Conservation (phyloP, 2,797 vertebrate species). For the Eulemur albifrons region DNA sequence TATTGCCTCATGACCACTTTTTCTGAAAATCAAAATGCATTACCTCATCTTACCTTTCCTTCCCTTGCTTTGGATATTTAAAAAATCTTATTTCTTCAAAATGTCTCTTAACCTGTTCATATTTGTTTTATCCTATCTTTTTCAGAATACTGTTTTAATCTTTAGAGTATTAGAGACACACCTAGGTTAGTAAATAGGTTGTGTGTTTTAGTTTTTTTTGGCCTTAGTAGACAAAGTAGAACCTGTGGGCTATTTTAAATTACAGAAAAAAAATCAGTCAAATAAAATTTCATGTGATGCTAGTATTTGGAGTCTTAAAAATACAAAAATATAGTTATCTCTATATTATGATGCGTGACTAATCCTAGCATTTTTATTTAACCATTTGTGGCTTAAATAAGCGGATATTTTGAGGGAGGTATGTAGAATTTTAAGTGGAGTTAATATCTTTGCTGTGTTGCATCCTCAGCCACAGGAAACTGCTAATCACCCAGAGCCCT, state of each 20-base stretch:
- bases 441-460: not conserved
- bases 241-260: not conserved
- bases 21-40: constrained; percentile 26
- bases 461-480: not conserved
- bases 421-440: not conserved
- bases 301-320: not conserved
- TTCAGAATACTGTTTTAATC: not conserved
- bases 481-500: constrained; percentile 25
- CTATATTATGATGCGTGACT: not conserved
- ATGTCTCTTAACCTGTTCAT: not conserved
- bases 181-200: constrained; percentile 21
- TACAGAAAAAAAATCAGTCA: not conserved
- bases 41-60: not conserved
- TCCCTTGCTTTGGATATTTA: not conserved
- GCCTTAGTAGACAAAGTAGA: not conserved
- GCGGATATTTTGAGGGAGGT: not conserved
- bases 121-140: not conserved
- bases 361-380: constrained; percentile 1
- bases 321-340: not conserved
- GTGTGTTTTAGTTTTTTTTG: not conserved
- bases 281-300: not conserved
- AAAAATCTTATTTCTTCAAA: not conserved
- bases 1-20: constrained; percentile 4
- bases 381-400: not conserved
- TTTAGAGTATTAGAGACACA: not conserved